Conservation (phyloP, 30 jellyfish, hydroid and myxozoan species). For the Haliclystus octoradiatus region DNA sequence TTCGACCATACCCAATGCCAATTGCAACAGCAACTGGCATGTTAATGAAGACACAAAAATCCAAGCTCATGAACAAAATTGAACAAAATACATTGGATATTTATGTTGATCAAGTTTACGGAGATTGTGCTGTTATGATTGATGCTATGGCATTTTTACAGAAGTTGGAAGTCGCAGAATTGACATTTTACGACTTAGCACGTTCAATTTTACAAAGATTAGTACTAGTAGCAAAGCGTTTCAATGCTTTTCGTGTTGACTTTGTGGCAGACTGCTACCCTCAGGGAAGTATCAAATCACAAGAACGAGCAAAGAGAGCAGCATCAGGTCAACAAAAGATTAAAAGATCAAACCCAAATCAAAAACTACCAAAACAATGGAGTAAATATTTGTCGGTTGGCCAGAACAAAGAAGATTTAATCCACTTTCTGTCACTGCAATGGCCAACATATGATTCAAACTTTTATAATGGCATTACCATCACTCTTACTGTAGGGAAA, state of each 20-base stretch:
- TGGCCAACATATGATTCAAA: no score
- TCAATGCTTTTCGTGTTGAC: not conserved
- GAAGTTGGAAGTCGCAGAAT: no score
- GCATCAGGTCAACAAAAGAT: conserved; percentile 1
- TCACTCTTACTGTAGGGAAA: no score
- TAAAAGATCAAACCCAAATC: not conserved
- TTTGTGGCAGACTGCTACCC: conserved; percentile 17
- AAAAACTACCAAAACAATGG: conserved; percentile 27
- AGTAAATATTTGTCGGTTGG: conserved; percentile 11
- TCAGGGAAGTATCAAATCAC: conserved; percentile 2
- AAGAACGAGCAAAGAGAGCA: conserved; percentile 16
- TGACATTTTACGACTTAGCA: no score
- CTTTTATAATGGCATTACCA: no score
- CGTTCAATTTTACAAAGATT: no score
- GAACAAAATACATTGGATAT: not conserved
- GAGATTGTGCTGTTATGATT: conserved; percentile 8
- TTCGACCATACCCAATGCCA: conserved; percentile 18
- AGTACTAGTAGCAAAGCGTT: not conserved
- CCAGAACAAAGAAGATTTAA: conserved; percentile 1
- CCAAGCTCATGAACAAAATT: conserved; percentile 10
- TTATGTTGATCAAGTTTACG: conserved; percentile 5
- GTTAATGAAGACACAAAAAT: conserved; percentile 11
- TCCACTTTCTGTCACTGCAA: not conserved
- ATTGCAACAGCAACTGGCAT: conserved; percentile 20
- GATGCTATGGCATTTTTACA: no score